Percentiles rank a stretch among this genome's conserved stretches.
Evolutionary conservation across 2,113 vertebrate species (phyloP).

Genomic region (Octodon degus): DNA sequence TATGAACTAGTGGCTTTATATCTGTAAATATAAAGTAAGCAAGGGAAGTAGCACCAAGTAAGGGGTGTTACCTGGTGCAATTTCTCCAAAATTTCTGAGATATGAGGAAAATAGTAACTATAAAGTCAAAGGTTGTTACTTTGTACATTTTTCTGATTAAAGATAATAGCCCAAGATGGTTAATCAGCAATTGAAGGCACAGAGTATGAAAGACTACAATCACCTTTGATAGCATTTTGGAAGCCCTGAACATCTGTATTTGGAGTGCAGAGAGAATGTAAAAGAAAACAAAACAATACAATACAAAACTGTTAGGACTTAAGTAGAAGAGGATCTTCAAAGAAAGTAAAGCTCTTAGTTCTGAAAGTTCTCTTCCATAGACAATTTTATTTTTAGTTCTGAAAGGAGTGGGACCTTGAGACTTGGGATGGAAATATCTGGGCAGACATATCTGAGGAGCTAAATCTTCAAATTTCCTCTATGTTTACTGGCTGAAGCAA

Average conservation of each 20-base stretch:
- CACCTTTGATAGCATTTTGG: background rate
- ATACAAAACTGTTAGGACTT: background rate
- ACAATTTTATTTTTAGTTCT: background rate
- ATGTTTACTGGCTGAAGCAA: background rate
- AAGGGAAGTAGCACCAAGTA: background rate
- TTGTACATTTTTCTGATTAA: background rate
- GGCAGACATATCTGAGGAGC: background rate
- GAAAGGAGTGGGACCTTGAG: background rate
- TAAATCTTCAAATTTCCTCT: background rate
- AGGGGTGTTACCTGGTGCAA: background rate
- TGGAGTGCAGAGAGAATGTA: background rate
- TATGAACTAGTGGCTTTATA: background rate
- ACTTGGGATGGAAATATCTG: background rate
- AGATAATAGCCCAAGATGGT: background rate
- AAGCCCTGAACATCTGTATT: background rate
- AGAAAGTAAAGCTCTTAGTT: background rate
- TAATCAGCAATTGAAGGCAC: background rate
- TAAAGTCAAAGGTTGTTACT: background rate
- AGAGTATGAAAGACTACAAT: background rate
- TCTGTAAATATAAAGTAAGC: background rate
- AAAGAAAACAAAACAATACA: background rate
- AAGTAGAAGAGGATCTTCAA: background rate
- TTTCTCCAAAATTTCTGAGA: background rate
- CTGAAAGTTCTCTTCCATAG: background rate
- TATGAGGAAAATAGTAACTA: background rate